These are phyloP conservation scores for Apostichopus japonicus DNA, from an alignment of 35 echinoderm and acorn worm genomes.

Conservation along the genomic window DNA sequence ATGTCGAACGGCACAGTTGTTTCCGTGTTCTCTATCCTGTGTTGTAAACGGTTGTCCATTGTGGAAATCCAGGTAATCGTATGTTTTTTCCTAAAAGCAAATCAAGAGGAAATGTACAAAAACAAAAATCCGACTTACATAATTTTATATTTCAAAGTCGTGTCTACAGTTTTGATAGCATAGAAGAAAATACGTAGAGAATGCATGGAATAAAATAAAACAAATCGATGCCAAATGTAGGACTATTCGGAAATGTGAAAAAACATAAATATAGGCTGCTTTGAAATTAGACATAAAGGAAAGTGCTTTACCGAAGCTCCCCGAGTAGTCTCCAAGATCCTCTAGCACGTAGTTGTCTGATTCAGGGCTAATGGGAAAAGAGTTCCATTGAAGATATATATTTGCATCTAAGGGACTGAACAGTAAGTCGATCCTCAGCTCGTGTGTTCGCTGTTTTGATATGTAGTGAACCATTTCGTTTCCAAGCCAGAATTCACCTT, in stretches of 20 bases:
- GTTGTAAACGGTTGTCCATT: background rate
- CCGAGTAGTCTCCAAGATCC: background rate
- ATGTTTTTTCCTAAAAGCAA: background rate
- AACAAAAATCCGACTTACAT: too few species aligned
- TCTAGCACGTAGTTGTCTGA: background rate
- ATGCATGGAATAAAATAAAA: too few species aligned
- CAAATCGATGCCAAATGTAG: too few species aligned
- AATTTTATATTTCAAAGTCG: too few species aligned
- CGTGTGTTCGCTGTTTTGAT: background rate
- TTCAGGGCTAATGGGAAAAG: background rate
- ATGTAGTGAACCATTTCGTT: background rate
- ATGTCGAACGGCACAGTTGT: background rate
- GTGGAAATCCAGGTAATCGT: background rate
- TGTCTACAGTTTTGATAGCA: too few species aligned
- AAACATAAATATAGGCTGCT: too few species aligned
- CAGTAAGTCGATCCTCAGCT: background rate
- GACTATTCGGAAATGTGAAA: too few species aligned
- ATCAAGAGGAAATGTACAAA: too few species aligned
- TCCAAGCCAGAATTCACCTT: background rate
- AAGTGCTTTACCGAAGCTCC: background rate
- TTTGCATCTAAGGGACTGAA: background rate
- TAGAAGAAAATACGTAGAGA: too few species aligned
- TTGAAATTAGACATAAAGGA: too few species aligned
- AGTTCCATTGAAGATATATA: background rate
- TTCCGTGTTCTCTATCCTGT: background rate